Evolutionary conservation across 1,140 invertebrate species (phyloP).

Genomic region (Sweltsa coloradensis): DNA sequence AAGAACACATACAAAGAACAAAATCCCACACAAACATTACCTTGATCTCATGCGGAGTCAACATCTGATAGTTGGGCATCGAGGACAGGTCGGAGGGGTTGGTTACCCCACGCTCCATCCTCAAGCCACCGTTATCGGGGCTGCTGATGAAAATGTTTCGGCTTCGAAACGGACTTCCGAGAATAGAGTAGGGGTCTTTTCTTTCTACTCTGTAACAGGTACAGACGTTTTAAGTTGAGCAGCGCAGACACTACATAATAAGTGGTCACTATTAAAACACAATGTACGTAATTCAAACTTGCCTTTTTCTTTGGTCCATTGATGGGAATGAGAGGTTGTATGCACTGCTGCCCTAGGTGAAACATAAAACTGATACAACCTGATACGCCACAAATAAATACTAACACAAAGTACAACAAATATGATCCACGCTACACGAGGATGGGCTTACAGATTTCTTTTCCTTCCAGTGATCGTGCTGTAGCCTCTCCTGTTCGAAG

Average conservation of each 20-base stretch:
- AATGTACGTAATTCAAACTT: too few relatives aligned
- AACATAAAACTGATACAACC: conserved; percentile 56
- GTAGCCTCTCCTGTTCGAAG: conserved; percentile 48
- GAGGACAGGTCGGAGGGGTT: not conserved
- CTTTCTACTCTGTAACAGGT: too few relatives aligned
- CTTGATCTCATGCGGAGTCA: conserved; percentile 7
- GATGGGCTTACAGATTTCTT: conserved; percentile 50
- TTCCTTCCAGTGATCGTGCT: conserved; percentile 30
- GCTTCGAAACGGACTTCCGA: too few relatives aligned
- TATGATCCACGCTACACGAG: not conserved
- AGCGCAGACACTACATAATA: too few relatives aligned
- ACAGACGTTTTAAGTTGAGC: too few relatives aligned
- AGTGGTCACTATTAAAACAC: too few relatives aligned
- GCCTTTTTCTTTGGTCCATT: conserved; percentile 55
- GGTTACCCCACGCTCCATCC: conserved; percentile 5
- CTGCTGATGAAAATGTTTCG: too few relatives aligned
- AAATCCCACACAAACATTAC: too few relatives aligned
- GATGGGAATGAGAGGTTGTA: conserved; percentile 46
- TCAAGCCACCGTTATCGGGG: conserved; percentile 6
- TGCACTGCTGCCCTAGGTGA: conserved; percentile 73
- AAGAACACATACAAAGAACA: too few relatives aligned
- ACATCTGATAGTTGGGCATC: conserved; percentile 6
- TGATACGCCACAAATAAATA: conserved; percentile 21
- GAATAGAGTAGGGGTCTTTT: too few relatives aligned
- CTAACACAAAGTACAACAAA: not conserved